A percentile compares a stretch with the other conserved stretches of the same genome.
phyloP scores from a whole-genome alignment of 2,113 vertebrate genomes.

The Eudyptes chrysolophus region DNA sequence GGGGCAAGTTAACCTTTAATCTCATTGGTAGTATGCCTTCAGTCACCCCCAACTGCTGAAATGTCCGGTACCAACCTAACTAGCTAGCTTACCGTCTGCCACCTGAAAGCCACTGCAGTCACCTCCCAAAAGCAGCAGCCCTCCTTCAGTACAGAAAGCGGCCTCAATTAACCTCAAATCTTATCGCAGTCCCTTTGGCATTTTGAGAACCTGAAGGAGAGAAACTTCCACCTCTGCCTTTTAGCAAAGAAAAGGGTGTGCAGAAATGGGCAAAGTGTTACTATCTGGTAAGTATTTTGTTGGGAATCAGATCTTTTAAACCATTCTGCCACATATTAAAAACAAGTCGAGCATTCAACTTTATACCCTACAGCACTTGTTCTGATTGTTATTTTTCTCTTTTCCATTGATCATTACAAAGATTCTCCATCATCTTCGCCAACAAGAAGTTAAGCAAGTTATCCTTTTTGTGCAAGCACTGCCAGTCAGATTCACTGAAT shows the following conservation, averaged over 20 bases:
- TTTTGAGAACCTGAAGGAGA: not conserved
- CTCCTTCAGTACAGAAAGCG: not conserved
- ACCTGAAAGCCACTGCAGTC: not conserved
- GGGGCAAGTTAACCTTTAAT: not conserved
- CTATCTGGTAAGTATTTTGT: not conserved
- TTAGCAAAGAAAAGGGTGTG: not conserved
- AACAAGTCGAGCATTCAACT: not conserved
- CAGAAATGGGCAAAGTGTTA: not conserved
- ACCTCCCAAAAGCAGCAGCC: not conserved
- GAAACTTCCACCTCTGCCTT: not conserved
- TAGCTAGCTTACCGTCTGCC: not conserved
- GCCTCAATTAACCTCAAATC: not conserved
- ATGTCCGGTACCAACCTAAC: not conserved
- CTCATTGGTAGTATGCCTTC: not conserved
- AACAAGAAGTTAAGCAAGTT: not conserved
- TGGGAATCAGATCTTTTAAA: not conserved
- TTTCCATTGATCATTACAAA: not conserved
- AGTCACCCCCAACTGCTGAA: not conserved
- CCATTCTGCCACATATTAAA: not conserved
- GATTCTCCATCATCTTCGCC: slow-evolving; percentile 3
- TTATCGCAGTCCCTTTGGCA: not conserved
- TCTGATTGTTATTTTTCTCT: not conserved
- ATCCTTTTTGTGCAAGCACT: not conserved
- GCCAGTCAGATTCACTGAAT: not conserved
- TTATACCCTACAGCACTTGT: not conserved